Percentiles rank a stretch among this genome's conserved stretches.
These are phyloP conservation scores for Steinernema khuongi DNA, from an alignment of 1,140 invertebrate genomes.

Conservation along the genomic window DNA sequence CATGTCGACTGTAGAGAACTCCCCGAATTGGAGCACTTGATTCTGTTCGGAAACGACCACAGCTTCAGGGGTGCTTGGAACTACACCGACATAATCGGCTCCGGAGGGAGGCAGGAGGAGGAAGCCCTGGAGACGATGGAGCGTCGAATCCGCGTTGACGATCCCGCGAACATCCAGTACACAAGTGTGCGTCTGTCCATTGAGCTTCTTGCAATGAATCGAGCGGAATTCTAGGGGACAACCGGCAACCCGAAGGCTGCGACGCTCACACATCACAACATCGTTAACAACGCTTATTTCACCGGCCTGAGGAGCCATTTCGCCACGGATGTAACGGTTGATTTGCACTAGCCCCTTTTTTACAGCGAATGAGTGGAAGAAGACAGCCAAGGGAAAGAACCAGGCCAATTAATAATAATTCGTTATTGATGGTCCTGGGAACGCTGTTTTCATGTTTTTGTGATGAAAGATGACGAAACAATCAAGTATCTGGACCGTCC, in stretches of 20 bases:
- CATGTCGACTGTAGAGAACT: conserved; percentile 44
- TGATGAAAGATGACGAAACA: too few species aligned
- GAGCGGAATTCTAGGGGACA: conserved; percentile 66
- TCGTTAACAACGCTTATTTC: conserved; percentile 78
- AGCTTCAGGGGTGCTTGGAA: conserved; percentile 54
- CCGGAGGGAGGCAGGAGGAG: conserved; percentile 60
- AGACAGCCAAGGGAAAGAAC: too few species aligned
- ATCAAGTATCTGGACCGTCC: too few species aligned
- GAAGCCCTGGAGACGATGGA: conserved; percentile 60
- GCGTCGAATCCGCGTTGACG: conserved; percentile 59
- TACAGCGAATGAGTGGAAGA: too few species aligned
- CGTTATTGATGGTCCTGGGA: neutral
- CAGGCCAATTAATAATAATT: neutral
- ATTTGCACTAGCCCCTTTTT: too few species aligned
- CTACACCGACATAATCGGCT: conserved; percentile 49
- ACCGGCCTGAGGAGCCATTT: conserved; percentile 66
- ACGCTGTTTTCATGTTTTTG: too few species aligned
- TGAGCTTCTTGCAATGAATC: neutral
- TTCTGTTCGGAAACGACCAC: conserved; percentile 54
- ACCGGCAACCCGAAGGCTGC: conserved; percentile 83
- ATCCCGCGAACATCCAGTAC: conserved; percentile 57
- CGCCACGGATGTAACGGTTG: conserved; percentile 59
- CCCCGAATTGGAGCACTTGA: conserved; percentile 52
- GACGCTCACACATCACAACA: conserved; percentile 72
- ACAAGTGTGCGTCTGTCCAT: conserved; percentile 43